phyloP scores from a whole-genome alignment of 2,888 invertebrate genomes.

The Drosophila rubida region DNA sequence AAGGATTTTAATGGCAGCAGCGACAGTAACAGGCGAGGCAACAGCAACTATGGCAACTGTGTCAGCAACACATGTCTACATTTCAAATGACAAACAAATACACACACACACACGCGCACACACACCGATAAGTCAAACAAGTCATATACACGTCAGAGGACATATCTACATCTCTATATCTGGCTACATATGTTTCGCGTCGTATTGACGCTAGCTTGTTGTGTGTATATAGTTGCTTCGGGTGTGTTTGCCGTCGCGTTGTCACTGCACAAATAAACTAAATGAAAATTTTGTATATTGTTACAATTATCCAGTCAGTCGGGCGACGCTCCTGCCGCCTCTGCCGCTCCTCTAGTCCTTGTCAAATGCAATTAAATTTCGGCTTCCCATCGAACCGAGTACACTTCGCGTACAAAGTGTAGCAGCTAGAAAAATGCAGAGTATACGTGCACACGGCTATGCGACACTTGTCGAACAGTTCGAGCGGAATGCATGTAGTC shows the following conservation, averaged over 20 bases:
- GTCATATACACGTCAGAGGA: constrained; percentile 38
- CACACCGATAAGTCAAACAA: constrained; percentile 38
- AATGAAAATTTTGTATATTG: constrained; percentile 69
- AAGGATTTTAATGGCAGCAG: constrained; percentile 68
- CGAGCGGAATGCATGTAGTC: background rate
- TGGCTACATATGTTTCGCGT: background rate
- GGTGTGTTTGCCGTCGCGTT: constrained; percentile 45
- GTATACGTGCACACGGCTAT: background rate
- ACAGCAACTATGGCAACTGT: constrained; percentile 43
- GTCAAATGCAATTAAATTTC: constrained; percentile 4
- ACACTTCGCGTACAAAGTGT: background rate
- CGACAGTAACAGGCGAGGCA: constrained; percentile 12
- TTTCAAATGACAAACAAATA: constrained; percentile 65
- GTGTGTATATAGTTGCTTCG: constrained; percentile 13
- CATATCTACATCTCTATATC: background rate
- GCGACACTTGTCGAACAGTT: background rate
- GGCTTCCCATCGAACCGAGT: background rate
- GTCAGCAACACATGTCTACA: constrained; percentile 65
- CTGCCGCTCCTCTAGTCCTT: constrained; percentile 14
- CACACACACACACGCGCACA: constrained; percentile 28
- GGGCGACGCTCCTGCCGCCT: too few species aligned
- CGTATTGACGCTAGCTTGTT: constrained; percentile 2
- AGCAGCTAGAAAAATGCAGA: background rate
- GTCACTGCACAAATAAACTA: constrained; percentile 56
- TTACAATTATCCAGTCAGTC: constrained; percentile 67